A percentile compares a stretch with the other conserved stretches of the same genome.
Evolutionary conservation across 2,113 vertebrate species (phyloP).

Genomic region (Todiramphus chloris): DNA sequence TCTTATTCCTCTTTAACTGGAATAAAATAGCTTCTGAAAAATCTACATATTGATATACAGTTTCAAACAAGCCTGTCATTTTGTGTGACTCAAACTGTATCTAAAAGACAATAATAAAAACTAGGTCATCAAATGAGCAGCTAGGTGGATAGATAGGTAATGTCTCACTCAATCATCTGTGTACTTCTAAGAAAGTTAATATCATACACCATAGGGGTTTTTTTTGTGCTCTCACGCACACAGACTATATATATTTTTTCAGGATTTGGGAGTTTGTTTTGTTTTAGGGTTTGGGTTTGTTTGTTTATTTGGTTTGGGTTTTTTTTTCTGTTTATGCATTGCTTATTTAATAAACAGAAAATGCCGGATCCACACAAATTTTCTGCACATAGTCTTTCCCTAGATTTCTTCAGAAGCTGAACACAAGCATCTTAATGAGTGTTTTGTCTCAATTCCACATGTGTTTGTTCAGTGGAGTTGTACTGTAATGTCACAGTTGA

Average conservation of each 20-base stretch:
- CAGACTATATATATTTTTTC: background rate
- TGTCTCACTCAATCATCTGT: background rate
- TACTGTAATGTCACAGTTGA: background rate
- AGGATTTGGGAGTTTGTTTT: background rate
- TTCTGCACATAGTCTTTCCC: background rate
- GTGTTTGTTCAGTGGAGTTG: background rate
- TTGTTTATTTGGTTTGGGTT: no score
- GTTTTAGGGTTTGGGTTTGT: background rate
- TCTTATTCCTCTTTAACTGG: background rate
- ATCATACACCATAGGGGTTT: fast-evolving
- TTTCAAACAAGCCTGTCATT: background rate
- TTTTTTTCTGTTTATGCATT: background rate
- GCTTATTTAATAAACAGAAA: background rate
- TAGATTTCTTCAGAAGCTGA: background rate
- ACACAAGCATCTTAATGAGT: background rate
- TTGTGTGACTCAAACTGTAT: background rate
- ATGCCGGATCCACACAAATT: background rate
- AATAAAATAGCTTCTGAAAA: background rate
- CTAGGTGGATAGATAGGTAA: background rate
- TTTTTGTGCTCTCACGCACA: background rate
- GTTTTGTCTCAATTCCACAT: background rate
- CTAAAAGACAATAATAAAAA: background rate
- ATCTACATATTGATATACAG: background rate
- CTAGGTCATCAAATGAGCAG: background rate
- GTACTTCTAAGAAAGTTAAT: background rate